Conservation (phyloP, 2,888 invertebrate species). For the Leptura quadrifasciata region DNA sequence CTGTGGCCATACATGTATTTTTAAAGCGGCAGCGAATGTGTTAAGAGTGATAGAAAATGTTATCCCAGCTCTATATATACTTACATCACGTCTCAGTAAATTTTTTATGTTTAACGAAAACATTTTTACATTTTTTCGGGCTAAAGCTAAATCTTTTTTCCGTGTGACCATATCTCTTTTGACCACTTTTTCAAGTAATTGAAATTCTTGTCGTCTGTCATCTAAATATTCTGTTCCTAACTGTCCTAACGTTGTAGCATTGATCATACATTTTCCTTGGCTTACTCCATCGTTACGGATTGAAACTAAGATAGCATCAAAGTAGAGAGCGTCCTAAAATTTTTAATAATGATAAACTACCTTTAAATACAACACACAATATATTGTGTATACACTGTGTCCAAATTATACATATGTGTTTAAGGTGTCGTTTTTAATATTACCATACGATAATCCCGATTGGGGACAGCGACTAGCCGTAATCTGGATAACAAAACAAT, state of each 20-base stretch:
- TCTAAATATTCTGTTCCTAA: conserved; percentile 81
- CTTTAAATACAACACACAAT: too few relatives aligned
- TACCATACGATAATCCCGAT: too few relatives aligned
- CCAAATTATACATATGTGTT: too few relatives aligned
- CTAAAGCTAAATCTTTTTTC: conserved; percentile 76
- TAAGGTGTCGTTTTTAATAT: too few relatives aligned
- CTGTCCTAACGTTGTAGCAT: conserved; percentile 81
- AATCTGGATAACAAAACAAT: too few relatives aligned
- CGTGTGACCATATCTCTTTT: conserved; percentile 80
- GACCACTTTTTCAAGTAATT: conserved; percentile 77
- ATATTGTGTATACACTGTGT: too few relatives aligned
- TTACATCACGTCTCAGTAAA: conserved; percentile 73
- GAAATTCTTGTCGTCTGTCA: conserved; percentile 79
- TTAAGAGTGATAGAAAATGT: too few relatives aligned
- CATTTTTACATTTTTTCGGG: conserved; percentile 72
- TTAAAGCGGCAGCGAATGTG: too few relatives aligned
- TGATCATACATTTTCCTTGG: conserved; percentile 80
- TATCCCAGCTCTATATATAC: too few relatives aligned
- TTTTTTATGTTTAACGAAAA: conserved; percentile 72
- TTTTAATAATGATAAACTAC: not conserved
- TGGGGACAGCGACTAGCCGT: too few relatives aligned
- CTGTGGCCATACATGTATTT: too few relatives aligned
- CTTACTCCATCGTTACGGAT: conserved; percentile 77
- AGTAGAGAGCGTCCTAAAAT: conserved; percentile 79
- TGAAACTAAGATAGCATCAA: conserved; percentile 78